These are phyloP conservation scores for Dryococelus australis DNA, from an alignment of 2,888 invertebrate genomes.

Conservation along the genomic window DNA sequence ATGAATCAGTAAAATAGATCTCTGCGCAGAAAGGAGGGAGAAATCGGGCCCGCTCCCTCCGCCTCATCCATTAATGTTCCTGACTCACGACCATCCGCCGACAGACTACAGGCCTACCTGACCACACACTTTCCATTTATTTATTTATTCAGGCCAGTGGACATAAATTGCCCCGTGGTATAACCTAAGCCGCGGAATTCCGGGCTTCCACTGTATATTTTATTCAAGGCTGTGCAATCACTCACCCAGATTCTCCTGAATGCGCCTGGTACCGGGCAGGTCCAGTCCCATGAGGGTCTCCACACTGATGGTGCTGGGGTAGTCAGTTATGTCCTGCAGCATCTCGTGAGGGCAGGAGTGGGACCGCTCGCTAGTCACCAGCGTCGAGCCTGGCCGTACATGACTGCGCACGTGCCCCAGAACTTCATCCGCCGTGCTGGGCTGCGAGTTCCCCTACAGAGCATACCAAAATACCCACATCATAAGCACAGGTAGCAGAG, in stretches of 20 bases:
- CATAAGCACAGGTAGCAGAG: neutral
- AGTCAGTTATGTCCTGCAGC: slow-evolving; percentile 53
- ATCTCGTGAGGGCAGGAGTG: slow-evolving; percentile 56
- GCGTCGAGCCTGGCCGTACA: slow-evolving; percentile 57
- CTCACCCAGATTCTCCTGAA: slow-evolving; percentile 59
- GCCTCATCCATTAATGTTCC: no score
- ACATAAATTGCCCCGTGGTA: no score
- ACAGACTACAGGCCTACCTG: no score
- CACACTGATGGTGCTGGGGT: slow-evolving; percentile 57
- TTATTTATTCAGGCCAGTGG: no score
- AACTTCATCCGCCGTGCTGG: slow-evolving; percentile 57
- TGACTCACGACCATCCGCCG: no score
- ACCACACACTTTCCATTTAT: no score
- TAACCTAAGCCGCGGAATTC: no score
- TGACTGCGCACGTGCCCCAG: slow-evolving; percentile 55
- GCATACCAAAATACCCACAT: neutral
- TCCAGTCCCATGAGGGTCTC: slow-evolving; percentile 59
- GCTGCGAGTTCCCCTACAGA: slow-evolving; percentile 42
- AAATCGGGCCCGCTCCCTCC: no score
- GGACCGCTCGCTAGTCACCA: slow-evolving; percentile 57
- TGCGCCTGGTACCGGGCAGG: slow-evolving; percentile 57
- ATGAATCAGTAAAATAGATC: no score
- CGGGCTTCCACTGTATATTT: no score
- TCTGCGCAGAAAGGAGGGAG: no score
- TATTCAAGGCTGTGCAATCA: neutral